phyloP scores from a whole-genome alignment of 2,797 vertebrate species.

The Hippocampus kuda region DNA sequence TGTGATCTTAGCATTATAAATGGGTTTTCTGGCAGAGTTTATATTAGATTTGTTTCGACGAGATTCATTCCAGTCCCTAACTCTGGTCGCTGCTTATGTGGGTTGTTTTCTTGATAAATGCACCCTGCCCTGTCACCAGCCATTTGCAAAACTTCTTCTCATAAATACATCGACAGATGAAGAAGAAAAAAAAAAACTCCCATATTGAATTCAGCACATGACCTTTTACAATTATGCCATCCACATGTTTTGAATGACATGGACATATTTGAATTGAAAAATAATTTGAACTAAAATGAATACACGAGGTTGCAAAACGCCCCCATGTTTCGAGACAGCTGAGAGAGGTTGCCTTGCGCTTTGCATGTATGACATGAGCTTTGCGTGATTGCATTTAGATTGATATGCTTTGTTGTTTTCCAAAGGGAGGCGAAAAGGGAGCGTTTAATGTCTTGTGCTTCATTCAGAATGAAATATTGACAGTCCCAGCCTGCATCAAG shows the following conservation, averaged over 20 bases:
- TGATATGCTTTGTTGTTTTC: slow-evolving; percentile 50
- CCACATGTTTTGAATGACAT: slow-evolving; percentile 6
- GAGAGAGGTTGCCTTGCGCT: slow-evolving; percentile 17
- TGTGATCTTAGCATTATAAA: slow-evolving; percentile 63
- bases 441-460: slow-evolving; percentile 57
- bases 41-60: slow-evolving; percentile 64
- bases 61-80: slow-evolving; percentile 56
- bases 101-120: slow-evolving; percentile 65
- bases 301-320: neutral
- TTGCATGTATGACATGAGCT: slow-evolving; percentile 9
- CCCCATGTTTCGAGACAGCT: slow-evolving; percentile 24
- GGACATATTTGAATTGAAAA: slow-evolving; percentile 2
- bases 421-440: slow-evolving; percentile 38
- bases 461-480: slow-evolving; percentile 57
- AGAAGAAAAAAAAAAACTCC: slow-evolving; percentile 11
- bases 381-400: slow-evolving; percentile 53
- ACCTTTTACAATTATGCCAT: neutral
- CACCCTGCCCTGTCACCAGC: slow-evolving; percentile 58
- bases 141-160: slow-evolving; percentile 58
- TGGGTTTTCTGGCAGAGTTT: slow-evolving; percentile 53
- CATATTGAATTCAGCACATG: neutral
- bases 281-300: slow-evolving; percentile 8
- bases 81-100: slow-evolving; percentile 52
- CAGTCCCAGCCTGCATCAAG: slow-evolving; percentile 45
- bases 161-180: slow-evolving; percentile 45